Base-by-base conservation (phyloP, 2,113 vertebrate species). In the Elgaria multicarinata region DNA sequence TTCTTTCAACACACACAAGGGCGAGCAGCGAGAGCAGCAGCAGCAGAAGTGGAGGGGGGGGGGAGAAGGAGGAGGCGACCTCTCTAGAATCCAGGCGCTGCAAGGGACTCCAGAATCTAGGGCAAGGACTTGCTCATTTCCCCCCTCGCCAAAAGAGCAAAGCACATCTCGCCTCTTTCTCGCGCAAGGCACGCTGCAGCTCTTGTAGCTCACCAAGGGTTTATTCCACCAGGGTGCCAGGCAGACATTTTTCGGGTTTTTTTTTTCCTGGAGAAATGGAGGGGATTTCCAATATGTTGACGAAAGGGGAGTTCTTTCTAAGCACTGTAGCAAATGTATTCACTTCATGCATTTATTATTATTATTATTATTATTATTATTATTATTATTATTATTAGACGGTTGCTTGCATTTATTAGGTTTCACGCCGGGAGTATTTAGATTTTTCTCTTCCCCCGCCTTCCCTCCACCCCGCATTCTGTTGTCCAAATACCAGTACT, bases 1-100 rank as follows among this genome's bases (percentile, higher is more conserved):
- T 93, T 83, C 89, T 88, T 87, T 94, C 87, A 69, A 77, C 58
- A 83, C 87, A 87, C 87, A 77, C 44, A 77, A 81, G 55, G 0
- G 16, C 20, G 42, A 1, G 46, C 14, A 6, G 64, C 2, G 36
- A n/a, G 44, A 50, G 31, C 71, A 50, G 13, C n/a, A 22, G 31
- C 6, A 64, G 69, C 1, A 26, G 66, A 20, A 9, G 28, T 33
- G 9, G 5, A 24, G 10, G 18, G 82, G 16, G 58, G 42, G 16
- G 78, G 3, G 42, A 26, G 71, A 31, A 2, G 39, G 24, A 76
- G 13, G 18, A 46, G 6, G 26, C 7, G 66, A 6, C 50, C 67
- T 44, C 14, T n/a, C 46, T 16, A 58, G 50, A 33, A 46, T 42
- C 26, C 18, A 22, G 87, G 66, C 50, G 44, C 69, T 22, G 53